Percentiles rank a stretch among this genome's conserved stretches.
Conservation (phyloP, 2,888 invertebrate genomes). For the Oxystoma pomonae region DNA sequence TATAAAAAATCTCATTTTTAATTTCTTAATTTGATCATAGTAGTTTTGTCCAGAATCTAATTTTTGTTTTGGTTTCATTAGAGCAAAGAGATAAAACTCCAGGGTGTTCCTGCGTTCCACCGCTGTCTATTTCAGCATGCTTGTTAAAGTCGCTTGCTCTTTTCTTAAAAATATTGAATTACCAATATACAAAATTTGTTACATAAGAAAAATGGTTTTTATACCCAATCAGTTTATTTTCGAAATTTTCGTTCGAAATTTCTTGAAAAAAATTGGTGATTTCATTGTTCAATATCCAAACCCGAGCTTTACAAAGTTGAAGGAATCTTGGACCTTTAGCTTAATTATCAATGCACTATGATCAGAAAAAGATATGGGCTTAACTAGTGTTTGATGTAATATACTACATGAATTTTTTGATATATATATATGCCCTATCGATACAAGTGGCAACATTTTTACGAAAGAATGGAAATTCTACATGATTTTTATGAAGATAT, state of each 20-base stretch:
- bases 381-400: not conserved
- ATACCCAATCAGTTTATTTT: constrained; percentile 1
- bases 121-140: not conserved
- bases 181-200: not conserved
- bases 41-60: not conserved
- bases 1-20: not conserved
- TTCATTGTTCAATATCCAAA: not conserved
- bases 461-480: not conserved
- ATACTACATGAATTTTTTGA: not conserved
- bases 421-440: no score
- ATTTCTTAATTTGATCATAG: not conserved
- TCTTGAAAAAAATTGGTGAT: not conserved
- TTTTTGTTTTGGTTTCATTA: not conserved
- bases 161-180: not conserved
- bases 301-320: not conserved
- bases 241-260: not conserved
- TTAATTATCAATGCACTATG: not conserved
- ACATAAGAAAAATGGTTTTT: no score
- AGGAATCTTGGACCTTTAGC: not conserved
- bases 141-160: no score
- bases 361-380: not conserved
- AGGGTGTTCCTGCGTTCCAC: not conserved
- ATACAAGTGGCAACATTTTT: not conserved
- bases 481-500: not conserved
- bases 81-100: not conserved